Base-by-base conservation (phyloP, 2,113 vertebrate genomes). In the Sturnus vulgaris region DNA sequence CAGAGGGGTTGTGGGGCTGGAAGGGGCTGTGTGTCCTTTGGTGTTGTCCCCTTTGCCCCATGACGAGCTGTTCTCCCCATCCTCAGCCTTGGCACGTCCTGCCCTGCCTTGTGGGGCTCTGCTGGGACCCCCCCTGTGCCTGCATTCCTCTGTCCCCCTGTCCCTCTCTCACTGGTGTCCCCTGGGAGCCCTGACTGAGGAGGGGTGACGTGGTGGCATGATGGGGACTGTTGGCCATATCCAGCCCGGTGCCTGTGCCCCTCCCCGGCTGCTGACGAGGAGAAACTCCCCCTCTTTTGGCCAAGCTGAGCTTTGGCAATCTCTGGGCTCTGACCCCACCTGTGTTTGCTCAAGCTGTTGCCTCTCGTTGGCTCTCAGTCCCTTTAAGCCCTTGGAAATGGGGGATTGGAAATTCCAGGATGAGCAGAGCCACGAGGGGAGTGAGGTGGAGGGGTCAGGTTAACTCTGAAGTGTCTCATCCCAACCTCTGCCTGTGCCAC, bases 1-100 rank as follows among this genome's bases (percentile, higher is more conserved):
- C 1, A 30, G 49, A n/a, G 66, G 40, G 44, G 9, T 18, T n/a
- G 37, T 21, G 19, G 31, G 35, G 25, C 6, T 11, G 52, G 15
- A 82, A 55, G 5, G 31, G 25, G 15, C 31, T 0, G 0, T 39
- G 30, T 6, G 24, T 50, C 65, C 60, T 37, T 50, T 2, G 2
- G 12, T 14, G 35, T 8, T n/a, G 4, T 16, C 52, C 40, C 47
- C 11, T 88, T 59, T 68, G n/a, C 60, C 47, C 52, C 30, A 2
- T 8, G 18, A 52, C 0, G 0, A 83, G 35, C 16, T 1, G 0
- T 13, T 28, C 13, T 65, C 14, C 19, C 19, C 4, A 7, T 42
- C n/a, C 52, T 49, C 61, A 37, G 14, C 47, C 12, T 55, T 2
- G 3, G 20, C 33, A 10, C 0, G 0, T 52, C 55, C 37, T 55